Conservation (phyloP, 53 echinoderm and acorn worm species). For the Echinarachnius parma region DNA sequence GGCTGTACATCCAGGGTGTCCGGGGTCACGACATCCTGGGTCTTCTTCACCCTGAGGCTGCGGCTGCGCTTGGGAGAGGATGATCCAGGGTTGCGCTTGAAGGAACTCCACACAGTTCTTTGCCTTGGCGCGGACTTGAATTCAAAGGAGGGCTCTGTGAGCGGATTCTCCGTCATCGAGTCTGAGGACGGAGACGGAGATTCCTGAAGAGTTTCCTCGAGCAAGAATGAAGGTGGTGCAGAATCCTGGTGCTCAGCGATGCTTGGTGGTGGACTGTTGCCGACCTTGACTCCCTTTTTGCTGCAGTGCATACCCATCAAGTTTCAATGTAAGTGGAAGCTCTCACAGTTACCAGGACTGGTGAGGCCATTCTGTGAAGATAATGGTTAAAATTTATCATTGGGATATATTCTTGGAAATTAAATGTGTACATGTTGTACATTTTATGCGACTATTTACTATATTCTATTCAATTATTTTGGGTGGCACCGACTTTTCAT, state of each 20-base stretch:
- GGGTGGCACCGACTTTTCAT: too few species aligned
- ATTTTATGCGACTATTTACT: too few species aligned
- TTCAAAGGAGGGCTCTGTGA: conserved; percentile 36
- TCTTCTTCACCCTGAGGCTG: conserved; percentile 43
- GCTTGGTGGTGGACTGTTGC: conserved; percentile 15
- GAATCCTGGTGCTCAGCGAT: background rate
- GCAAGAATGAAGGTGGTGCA: background rate
- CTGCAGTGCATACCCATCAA: conserved; percentile 40
- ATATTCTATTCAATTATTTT: too few species aligned
- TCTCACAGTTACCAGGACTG: background rate
- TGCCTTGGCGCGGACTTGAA: conserved; percentile 43
- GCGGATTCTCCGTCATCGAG: conserved; percentile 46
- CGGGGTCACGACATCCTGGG: conserved; percentile 35
- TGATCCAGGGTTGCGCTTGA: conserved; percentile 40
- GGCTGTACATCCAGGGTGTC: conserved; percentile 21
- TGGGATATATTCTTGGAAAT: too few species aligned
- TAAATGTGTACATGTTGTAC: too few species aligned
- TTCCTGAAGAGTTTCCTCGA: conserved; percentile 15
- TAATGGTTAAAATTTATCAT: too few species aligned
- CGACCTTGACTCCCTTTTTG: conserved; percentile 25
- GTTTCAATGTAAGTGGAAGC: background rate
- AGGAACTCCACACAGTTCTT: conserved; percentile 42
- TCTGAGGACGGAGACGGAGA: conserved; percentile 10
- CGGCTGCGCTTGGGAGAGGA: conserved; percentile 40
- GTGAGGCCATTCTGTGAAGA: conserved; percentile 18